Evolutionary conservation across 2,888 invertebrate genomes (phyloP).

Genomic region (Watsonalla cultraria): DNA sequence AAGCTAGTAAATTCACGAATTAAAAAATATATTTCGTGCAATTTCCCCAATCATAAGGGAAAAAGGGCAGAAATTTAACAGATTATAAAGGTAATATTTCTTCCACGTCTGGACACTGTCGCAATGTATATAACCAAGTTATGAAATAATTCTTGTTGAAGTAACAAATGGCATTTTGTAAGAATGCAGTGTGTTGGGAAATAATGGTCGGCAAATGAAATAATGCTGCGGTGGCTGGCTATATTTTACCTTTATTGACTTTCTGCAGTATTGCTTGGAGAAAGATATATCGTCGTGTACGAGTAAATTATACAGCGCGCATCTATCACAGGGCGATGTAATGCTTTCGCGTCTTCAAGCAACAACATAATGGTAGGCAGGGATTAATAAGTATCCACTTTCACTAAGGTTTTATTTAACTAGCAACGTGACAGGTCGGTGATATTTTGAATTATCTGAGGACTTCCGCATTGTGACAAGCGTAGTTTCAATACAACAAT

Average conservation of each 20-base stretch:
- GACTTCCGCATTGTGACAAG: too few species aligned
- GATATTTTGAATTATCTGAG: too few species aligned
- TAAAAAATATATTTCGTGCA: too few species aligned
- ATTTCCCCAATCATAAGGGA: too few species aligned
- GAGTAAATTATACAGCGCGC: not conserved
- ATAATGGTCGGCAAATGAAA: not conserved
- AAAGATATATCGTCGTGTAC: not conserved
- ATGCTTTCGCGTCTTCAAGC: too few species aligned
- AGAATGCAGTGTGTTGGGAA: not conserved
- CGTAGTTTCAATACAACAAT: too few species aligned
- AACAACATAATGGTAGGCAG: too few species aligned
- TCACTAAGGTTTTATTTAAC: too few species aligned
- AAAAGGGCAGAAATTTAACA: not conserved
- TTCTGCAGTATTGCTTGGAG: not conserved
- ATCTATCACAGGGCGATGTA: too few species aligned
- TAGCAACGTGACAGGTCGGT: too few species aligned
- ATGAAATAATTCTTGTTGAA: not conserved
- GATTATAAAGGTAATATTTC: not conserved
- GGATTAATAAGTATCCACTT: too few species aligned
- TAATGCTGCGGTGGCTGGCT: constrained; percentile 3
- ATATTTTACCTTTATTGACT: constrained; percentile 5
- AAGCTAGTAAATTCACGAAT: too few species aligned
- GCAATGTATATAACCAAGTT: not conserved
- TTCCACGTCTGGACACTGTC: not conserved
- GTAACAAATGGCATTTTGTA: not conserved